Percentiles rank a stretch among this genome's conserved stretches.
Evolutionary conservation across 1,140 invertebrate genomes (phyloP).

Genomic region (Cydia amplana): DNA sequence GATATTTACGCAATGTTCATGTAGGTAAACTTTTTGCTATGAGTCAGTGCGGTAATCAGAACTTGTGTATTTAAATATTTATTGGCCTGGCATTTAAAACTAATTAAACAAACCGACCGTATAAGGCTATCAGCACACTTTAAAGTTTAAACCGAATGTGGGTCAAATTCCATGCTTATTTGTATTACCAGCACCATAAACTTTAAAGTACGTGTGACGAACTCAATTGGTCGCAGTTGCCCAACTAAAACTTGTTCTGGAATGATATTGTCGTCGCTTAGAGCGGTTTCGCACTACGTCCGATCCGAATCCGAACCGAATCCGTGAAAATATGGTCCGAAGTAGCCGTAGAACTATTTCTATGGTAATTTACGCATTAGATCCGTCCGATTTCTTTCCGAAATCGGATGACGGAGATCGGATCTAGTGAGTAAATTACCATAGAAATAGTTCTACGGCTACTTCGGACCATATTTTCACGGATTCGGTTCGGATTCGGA

Average conservation of each 20-base stretch:
- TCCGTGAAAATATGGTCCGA: no score
- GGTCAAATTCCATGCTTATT: constrained; percentile 13
- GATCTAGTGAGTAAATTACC: no score
- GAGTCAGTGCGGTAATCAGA: not conserved
- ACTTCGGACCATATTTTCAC: no score
- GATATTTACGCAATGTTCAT: not conserved
- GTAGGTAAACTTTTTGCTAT: not conserved
- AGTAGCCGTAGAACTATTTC: no score
- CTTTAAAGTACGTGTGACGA: constrained; percentile 12
- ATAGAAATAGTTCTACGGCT: no score
- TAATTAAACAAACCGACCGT: constrained; percentile 4
- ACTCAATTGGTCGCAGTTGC: constrained; percentile 13
- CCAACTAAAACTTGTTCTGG: constrained; percentile 13
- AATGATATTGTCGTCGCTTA: not conserved
- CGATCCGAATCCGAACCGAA: no score
- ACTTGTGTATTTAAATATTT: constrained; percentile 17
- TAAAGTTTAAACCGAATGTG: not conserved
- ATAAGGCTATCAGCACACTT: not conserved
- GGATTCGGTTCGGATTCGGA: no score
- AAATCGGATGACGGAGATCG: no score
- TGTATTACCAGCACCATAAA: not conserved
- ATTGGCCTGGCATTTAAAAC: constrained; percentile 1
- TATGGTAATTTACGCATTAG: no score
- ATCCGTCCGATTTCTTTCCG: no score
- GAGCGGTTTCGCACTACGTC: no score